Percentiles rank a stretch among this genome's conserved stretches.
phyloP scores from a whole-genome alignment of 2,888 invertebrate genomes.

The Lepas anatifera region DNA sequence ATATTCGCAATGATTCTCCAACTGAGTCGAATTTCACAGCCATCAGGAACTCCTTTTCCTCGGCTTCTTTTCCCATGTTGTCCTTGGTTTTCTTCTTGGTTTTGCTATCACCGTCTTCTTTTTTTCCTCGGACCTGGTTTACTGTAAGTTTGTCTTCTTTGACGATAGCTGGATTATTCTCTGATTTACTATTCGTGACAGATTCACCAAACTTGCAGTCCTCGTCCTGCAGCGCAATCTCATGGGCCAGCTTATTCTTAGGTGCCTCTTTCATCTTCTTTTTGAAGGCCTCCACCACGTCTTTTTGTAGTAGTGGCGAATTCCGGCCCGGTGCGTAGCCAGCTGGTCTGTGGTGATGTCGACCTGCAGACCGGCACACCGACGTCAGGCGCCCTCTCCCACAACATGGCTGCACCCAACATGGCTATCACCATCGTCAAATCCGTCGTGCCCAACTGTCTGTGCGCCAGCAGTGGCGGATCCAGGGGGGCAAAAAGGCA shows the following conservation, averaged over 20 bases:
- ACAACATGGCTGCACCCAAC: too few relatives aligned
- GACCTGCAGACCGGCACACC: constrained; percentile 33
- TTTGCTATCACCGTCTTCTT: too few relatives aligned
- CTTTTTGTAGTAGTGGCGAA: constrained; percentile 41
- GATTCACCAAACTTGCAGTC: not conserved
- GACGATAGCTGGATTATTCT: too few relatives aligned
- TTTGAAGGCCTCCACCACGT: not conserved
- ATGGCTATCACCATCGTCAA: too few relatives aligned
- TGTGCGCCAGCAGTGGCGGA: too few relatives aligned
- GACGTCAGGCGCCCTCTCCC: too few relatives aligned
- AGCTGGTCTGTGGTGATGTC: constrained; percentile 41
- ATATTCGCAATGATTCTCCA: constrained; percentile 38
- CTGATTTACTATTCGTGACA: not conserved
- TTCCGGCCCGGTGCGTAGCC: constrained; percentile 41
- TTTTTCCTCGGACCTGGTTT: too few relatives aligned
- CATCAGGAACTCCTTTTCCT: too few relatives aligned
- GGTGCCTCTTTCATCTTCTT: not conserved
- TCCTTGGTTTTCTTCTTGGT: not conserved
- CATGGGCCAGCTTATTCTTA: not conserved
- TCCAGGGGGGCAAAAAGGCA: too few relatives aligned
- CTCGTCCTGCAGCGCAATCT: not conserved
- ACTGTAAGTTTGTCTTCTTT: too few relatives aligned
- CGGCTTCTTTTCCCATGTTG: too few relatives aligned
- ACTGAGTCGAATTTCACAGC: constrained; percentile 33
- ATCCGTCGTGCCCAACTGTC: too few relatives aligned